A percentile compares a stretch with the other conserved stretches of the same genome.
Conservation (phyloP, 2,888 invertebrate genomes). For the Mellilla xanthometata region DNA sequence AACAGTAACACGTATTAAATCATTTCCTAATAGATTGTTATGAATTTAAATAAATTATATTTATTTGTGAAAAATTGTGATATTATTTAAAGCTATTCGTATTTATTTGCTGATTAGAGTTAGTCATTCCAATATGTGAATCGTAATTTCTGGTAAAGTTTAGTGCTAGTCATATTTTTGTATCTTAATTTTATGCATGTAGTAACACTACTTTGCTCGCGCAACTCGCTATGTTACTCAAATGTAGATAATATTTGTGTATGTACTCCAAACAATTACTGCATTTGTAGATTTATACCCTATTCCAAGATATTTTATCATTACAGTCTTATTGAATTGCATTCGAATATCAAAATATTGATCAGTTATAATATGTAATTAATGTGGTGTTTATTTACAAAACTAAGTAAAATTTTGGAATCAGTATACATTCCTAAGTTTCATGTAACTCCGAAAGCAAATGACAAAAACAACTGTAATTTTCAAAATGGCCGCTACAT, state of each 20-base stretch:
- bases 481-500: too few species aligned
- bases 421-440: too few species aligned
- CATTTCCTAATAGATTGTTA: conserved; percentile 5
- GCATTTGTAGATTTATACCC: conserved; percentile 62
- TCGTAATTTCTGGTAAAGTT: conserved; percentile 41
- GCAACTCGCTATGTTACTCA: conserved; percentile 9
- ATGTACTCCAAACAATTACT: conserved; percentile 10
- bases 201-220: conserved; percentile 26
- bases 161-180: conserved; percentile 59
- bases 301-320: conserved; percentile 27
- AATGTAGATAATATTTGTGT: conserved; percentile 17
- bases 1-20: neutral
- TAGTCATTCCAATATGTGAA: conserved; percentile 30
- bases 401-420: too few species aligned
- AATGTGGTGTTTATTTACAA: too few species aligned
- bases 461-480: too few species aligned
- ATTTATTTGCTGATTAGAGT: conserved; percentile 12
- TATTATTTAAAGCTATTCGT: conserved; percentile 23
- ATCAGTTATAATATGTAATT: too few species aligned
- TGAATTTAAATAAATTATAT: conserved; percentile 7
- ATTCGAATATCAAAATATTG: too few species aligned
- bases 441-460: too few species aligned
- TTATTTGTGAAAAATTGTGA: conserved; percentile 26
- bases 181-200: conserved; percentile 38
- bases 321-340: neutral